Evolutionary conservation across 2,113 vertebrate species (phyloP).

Genomic region (Podilymbus podiceps): DNA sequence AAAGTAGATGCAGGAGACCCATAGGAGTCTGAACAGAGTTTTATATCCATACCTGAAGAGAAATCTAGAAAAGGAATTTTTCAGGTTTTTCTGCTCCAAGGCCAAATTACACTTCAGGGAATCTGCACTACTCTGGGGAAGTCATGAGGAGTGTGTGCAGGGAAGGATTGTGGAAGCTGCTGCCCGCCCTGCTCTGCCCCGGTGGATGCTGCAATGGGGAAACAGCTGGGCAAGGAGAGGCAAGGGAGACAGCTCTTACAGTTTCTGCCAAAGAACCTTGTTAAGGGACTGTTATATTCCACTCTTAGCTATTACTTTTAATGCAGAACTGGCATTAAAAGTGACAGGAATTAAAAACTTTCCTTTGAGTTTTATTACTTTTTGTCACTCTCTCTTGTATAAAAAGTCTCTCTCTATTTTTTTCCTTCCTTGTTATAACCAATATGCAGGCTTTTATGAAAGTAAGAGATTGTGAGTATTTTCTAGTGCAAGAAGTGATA

Average conservation of each 20-base stretch:
- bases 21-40: neutral
- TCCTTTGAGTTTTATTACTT: neutral
- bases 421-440: neutral
- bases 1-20: neutral
- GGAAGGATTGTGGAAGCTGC: neutral
- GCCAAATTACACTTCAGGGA: neutral
- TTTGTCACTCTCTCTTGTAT: neutral
- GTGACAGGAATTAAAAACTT: neutral
- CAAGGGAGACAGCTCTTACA: neutral
- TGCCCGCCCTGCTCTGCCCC: neutral
- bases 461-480: neutral
- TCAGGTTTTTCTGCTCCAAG: neutral
- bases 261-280: neutral
- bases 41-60: neutral
- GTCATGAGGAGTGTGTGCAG: neutral
- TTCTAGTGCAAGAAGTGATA: neutral
- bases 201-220: neutral
- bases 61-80: neutral
- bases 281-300: neutral
- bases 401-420: neutral
- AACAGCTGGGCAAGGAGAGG: neutral
- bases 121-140: neutral
- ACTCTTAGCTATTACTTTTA: neutral
- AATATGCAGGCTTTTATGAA: neutral
- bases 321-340: neutral